phyloP scores from a whole-genome alignment of 2,113 vertebrate genomes.

The Thalassoma bifasciatum region DNA sequence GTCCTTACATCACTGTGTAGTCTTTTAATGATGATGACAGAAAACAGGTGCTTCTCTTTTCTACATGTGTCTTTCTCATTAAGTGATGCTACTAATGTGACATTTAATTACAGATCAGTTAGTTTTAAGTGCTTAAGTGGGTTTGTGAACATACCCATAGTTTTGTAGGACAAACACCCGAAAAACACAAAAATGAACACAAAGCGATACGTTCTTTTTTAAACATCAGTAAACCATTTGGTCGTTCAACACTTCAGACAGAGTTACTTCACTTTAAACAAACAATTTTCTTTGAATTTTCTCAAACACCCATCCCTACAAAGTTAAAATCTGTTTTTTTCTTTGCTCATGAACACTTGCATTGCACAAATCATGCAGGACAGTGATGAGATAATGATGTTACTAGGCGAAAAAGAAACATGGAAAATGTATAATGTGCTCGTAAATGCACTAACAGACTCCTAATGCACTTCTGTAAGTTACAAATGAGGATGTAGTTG shows the following conservation, averaged over 20 bases:
- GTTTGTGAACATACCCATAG: not conserved
- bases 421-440: not conserved
- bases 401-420: not conserved
- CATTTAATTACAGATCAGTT: not conserved
- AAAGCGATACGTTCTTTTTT: too few species aligned
- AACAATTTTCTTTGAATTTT: not conserved
- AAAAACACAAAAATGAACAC: too few species aligned
- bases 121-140: not conserved
- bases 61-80: not conserved
- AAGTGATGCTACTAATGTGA: not conserved
- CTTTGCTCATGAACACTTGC: not conserved
- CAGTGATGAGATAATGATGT: not conserved
- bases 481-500: slow-evolving; percentile 13
- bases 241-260: too few species aligned
- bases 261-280: not conserved
- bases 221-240: not conserved
- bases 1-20: not conserved
- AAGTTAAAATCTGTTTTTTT: not conserved
- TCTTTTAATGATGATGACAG: slow-evolving; percentile 19
- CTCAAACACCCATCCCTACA: not conserved
- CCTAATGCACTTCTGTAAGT: slow-evolving; percentile 15
- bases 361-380: not conserved
- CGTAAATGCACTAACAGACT: slow-evolving; percentile 4
- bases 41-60: not conserved
- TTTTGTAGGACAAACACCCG: not conserved